Percentiles rank a stretch among this genome's conserved stretches.
phyloP scores from a whole-genome alignment of 2,888 invertebrate species.

The Diarsia dahlii region DNA sequence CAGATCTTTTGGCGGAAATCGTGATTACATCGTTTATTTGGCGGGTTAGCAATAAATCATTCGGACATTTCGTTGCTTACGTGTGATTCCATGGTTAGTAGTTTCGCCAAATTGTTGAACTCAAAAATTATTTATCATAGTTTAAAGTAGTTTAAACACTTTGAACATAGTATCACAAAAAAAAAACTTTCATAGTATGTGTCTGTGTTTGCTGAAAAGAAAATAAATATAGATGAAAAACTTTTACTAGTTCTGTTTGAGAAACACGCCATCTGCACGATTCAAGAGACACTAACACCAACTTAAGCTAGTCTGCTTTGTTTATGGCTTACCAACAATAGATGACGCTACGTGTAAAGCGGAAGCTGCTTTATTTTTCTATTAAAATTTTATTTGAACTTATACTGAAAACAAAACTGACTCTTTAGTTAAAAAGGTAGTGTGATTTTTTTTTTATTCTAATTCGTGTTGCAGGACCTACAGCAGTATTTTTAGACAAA shows the following conservation, averaged over 20 bases:
- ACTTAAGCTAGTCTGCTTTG: not conserved
- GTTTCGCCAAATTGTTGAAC: not conserved
- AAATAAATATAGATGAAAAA: not conserved
- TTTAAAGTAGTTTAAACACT: not conserved
- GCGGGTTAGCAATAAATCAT: slow-evolving; percentile 39
- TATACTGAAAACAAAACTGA: not conserved
- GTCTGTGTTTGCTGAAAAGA: not conserved
- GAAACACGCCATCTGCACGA: slow-evolving; percentile 61
- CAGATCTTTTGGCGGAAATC: slow-evolving; percentile 60
- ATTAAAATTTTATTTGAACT: not conserved
- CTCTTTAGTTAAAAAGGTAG: not conserved
- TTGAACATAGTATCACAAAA: not conserved
- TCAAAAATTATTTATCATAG: not conserved
- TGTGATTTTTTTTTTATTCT: not conserved
- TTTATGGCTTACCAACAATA: slow-evolving; percentile 27
- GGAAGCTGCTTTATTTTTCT: not conserved
- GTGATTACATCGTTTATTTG: slow-evolving; percentile 54
- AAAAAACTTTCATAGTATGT: not conserved
- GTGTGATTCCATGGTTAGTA: slow-evolving; percentile 6
- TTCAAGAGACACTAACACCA: slow-evolving; percentile 14
- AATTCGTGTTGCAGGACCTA: not conserved
- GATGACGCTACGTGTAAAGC: slow-evolving; percentile 55
- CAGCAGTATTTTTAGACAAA: not conserved
- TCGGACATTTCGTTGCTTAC: slow-evolving; percentile 35
- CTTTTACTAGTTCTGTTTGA: not conserved